Base-by-base conservation (phyloP, 1,140 invertebrate genomes). In the Akabosia matsudoensis region DNA sequence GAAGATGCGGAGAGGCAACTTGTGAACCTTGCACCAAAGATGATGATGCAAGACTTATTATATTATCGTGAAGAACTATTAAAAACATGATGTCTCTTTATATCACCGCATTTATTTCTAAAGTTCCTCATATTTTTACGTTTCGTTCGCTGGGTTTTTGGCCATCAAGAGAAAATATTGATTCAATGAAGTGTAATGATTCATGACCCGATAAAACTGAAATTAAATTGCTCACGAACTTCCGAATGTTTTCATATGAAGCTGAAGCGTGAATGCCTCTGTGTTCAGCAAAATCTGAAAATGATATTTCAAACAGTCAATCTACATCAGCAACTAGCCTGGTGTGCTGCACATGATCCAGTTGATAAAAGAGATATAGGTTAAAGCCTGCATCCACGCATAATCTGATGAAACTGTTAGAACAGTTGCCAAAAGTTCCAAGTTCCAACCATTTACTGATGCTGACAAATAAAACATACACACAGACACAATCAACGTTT, bases 141-240 rank as follows among this genome's bases (percentile, higher is more conserved):
- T 45, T 45, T 45, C 18, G 37, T 18, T 45, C 37, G 7, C 37
- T 18, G 7, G 37, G 37, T 45, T 45, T 7, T 18, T 45, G 37
- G 37, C 24, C 22, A 13, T 56, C 10, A 45, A 7, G 37, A n/a
- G n/a, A 45, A 45, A 45, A 45, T 45, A 45, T 45, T 45, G 37
- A 45, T 45, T 45, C 37, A 56, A 56, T 56, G 54, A 67, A 67
- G 61, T 28, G 28, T 30, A 67, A 31, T 67, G 61, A 67, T 67
- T 67, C 61, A 67, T 67, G 61, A 67, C 26, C 28, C 28, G 61
- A 67, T 67, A 67, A 67, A 67, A 67, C n/a, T 67, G 61, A 67
- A 67, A 67, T 31, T 67, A 67, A 67, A 67, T 67, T 31, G 54
- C 54, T 22, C n/a, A 56, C 10, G 54, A 24, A 13, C 37, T 7